Evolutionary conservation across 1,140 invertebrate species (phyloP), one percentile per base, ranked within the genome.

Genomic region (Physella acuta): DNA sequence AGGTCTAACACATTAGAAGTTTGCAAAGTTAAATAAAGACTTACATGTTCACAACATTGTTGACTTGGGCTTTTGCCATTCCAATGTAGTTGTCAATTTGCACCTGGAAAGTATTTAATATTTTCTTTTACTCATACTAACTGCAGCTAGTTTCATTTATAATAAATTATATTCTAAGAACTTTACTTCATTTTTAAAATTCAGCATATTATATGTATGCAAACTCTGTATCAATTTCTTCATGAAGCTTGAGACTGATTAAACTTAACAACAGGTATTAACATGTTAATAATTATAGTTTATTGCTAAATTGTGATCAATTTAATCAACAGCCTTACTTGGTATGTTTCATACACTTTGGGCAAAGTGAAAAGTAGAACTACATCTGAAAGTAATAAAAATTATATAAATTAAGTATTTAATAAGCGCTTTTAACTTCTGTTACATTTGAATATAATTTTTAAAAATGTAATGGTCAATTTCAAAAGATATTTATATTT

Each of bases 301-400:
- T 34, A 30, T 11, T 60, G 24, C 14, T 60, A 31, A 60, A 14
- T 31, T 24, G 5, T 39, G 4, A 63, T 44, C 34, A 26, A n/a
- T n/a, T 8, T 39, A 39, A 53, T 52, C 31, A 65, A 31, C 20
- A 55, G 37, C 1, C 36, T 31, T 73, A 81, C 77, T 88, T 98
- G 94, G 89, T 99, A 97, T 86, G 94, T 93, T 88, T 98, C 95
- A 85, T 99, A 98, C 31, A 97, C 91, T 88, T 98, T 98, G 31
- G 97, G 97, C 84, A 98, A 87, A 72, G 95, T 93, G 89, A 99
- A 99, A 73, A 97, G 87, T 71, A 91, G 92, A 75, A 98, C 90
- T 83, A 95, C 93, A 78, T 90, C 94, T 97, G 85, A 39, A 90
- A 88, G 8, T 44, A 44, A 44, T 44, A 44, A 44, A 44, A 44